Conservation (phyloP, 2,888 invertebrate species). For the Choreutis nemorana region DNA sequence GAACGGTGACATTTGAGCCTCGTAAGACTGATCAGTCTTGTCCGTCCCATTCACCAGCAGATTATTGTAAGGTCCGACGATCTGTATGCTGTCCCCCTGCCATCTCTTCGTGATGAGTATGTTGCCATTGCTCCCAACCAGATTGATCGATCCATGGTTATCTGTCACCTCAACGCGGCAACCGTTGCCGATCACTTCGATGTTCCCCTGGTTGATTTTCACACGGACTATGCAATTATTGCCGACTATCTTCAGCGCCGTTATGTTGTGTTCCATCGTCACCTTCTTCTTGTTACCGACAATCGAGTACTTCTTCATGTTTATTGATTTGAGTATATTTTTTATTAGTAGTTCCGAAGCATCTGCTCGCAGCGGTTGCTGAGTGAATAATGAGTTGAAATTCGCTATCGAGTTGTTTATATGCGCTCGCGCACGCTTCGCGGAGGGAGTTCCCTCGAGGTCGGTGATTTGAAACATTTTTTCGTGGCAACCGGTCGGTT, state of each 20-base stretch:
- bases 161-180: conserved; percentile 44
- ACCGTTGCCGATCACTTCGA: conserved; percentile 58
- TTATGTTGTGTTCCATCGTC: conserved; percentile 47
- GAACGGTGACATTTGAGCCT: conserved; percentile 54
- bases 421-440: conserved; percentile 16
- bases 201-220: conserved; percentile 39
- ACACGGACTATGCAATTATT: conserved; percentile 49
- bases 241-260: conserved; percentile 46
- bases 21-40: conserved; percentile 26
- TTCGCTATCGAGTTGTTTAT: conserved; percentile 17
- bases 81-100: conserved; percentile 41
- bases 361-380: conserved; percentile 6
- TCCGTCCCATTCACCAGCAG: conserved; percentile 45
- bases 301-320: conserved; percentile 54
- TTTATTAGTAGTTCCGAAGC: neutral
- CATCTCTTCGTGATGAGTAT: conserved; percentile 38
- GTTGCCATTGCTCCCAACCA: conserved; percentile 44
- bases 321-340: conserved; percentile 14
- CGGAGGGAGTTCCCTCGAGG: conserved; percentile 22
- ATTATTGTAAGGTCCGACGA: conserved; percentile 39
- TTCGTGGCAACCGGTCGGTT: too few species aligned
- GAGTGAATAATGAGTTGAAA: conserved; percentile 19
- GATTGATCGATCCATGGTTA: conserved; percentile 40
- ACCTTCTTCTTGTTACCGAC: conserved; percentile 60
- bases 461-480: too few species aligned